Percentiles rank a stretch among this genome's conserved stretches.
These are phyloP conservation scores for Clarias pachynema DNA, from an alignment of 2,797 vertebrate species.

Conservation along the genomic window DNA sequence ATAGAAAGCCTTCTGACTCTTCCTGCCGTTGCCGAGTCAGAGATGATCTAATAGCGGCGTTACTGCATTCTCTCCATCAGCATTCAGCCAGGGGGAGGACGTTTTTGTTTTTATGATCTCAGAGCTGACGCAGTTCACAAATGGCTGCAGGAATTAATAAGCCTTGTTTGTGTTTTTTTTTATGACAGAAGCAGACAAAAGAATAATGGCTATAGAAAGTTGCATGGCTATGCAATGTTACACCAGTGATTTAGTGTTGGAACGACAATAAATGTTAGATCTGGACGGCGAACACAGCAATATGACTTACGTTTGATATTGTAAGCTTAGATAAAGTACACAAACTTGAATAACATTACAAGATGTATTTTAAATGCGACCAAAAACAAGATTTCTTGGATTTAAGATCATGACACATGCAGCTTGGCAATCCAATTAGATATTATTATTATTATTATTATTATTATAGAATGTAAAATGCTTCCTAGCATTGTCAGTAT, in stretches of 20 bases:
- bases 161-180: not conserved
- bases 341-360: not conserved
- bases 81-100: not conserved
- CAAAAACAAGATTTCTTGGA: not conserved
- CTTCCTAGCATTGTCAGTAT: not conserved
- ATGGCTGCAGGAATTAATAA: not conserved
- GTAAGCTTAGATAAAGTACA: not conserved
- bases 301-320: not conserved
- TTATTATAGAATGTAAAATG: not conserved
- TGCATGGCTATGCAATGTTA: not conserved
- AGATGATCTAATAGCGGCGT: constrained; percentile 27
- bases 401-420: too few relatives aligned
- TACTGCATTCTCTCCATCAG: constrained; percentile 5
- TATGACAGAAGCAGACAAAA: not conserved
- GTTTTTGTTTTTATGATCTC: constrained; percentile 20
- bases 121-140: not conserved
- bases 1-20: constrained; percentile 16
- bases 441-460: not conserved
- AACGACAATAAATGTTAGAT: not conserved
- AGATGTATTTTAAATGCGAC: not conserved
- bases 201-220: not conserved
- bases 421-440: too few relatives aligned
- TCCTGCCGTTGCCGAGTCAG: constrained; percentile 27
- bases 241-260: not conserved
- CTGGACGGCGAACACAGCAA: not conserved